Base-by-base conservation (phyloP, 2,888 invertebrate species). In the Tetropium fuscum region DNA sequence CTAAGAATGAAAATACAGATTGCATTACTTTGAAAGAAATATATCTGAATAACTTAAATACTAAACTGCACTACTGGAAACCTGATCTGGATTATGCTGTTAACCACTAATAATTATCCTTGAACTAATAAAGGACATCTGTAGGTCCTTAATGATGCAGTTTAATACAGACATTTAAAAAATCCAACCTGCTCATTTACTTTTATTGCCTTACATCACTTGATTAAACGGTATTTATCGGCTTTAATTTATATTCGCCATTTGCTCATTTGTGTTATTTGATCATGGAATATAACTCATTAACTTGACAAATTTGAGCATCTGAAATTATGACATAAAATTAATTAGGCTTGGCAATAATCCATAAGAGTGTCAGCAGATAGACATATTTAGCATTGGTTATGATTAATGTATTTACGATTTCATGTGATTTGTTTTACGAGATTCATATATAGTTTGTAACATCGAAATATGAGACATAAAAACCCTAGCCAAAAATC, bases 251-350 rank as follows among this genome's bases (percentile, higher is more conserved):
- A 11, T 13, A n/a, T 11, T 44, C 16, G 27, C 44, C 27, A 27
- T 25, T 22, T 16, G 44, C 16, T 44, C 44, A 20, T 44, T 41
- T 15, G 27, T 27, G 20, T 44, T 15, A 11, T 15, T 27, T 44
- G 27, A 25, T 16, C 44, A 44, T 27, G 3, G 44, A 27, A 15
- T 44, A 44, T 27, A 27, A 43, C 6, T 22, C 43, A 16, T 27
- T 44, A 34, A 34, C 15, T 44, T 27, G 15, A 44, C 27, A 44
- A 43, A 27, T 27, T 44, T 27, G 44, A 8, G 25, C 11, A 13
- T 13, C n/a, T 20, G 44, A 11, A 13, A 27, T 10, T 27, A 44
- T 44, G 44, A 44, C 44, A 44, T 44, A 44, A 44, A 44, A 44
- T 44, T 44, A 44, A 44, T 44, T 44, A 44, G 27, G 15, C 44